These are phyloP conservation scores for Pelagia noctiluca DNA, from an alignment of 30 jellyfish, hydroid and myxozoan genomes.

Conservation along the genomic window DNA sequence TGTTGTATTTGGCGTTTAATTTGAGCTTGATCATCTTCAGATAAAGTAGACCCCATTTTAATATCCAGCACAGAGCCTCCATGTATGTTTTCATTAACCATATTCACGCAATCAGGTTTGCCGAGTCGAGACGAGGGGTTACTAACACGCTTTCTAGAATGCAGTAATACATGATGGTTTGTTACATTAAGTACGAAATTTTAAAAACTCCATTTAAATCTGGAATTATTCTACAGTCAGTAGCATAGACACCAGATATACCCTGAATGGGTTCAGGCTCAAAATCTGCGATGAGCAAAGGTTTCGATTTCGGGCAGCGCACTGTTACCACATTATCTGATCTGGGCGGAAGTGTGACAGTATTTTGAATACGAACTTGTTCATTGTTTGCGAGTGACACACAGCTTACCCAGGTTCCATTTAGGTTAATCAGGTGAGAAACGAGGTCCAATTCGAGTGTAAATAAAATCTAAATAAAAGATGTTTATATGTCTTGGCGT, in stretches of 20 bases:
- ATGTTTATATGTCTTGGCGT: slow-evolving; percentile 22
- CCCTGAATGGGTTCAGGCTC: slow-evolving; percentile 7
- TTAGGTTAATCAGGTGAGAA: neutral
- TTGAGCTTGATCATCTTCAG: neutral
- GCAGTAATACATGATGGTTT: neutral
- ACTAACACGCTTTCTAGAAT: neutral
- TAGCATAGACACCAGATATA: slow-evolving; percentile 28
- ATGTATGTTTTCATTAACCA: neutral
- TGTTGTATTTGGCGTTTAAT: neutral
- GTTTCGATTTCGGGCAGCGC: slow-evolving; percentile 3
- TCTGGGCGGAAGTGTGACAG: neutral
- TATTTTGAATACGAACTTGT: neutral
- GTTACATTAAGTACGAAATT: neutral
- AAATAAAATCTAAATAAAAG: slow-evolving; percentile 22
- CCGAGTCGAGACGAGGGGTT: neutral
- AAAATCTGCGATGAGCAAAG: slow-evolving; percentile 46
- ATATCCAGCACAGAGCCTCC: neutral
- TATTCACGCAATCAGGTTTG: too few relatives aligned
- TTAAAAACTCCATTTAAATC: slow-evolving; percentile 17
- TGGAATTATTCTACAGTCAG: slow-evolving; percentile 31
- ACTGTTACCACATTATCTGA: slow-evolving; percentile 7
- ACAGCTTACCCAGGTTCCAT: neutral
- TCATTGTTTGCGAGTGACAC: slow-evolving; percentile 7
- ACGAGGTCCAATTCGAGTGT: slow-evolving; percentile 5
- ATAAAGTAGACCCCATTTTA: too few relatives aligned